Base-by-base conservation (phyloP, 2,797 vertebrate species). In the Bovichtus variegatus region DNA sequence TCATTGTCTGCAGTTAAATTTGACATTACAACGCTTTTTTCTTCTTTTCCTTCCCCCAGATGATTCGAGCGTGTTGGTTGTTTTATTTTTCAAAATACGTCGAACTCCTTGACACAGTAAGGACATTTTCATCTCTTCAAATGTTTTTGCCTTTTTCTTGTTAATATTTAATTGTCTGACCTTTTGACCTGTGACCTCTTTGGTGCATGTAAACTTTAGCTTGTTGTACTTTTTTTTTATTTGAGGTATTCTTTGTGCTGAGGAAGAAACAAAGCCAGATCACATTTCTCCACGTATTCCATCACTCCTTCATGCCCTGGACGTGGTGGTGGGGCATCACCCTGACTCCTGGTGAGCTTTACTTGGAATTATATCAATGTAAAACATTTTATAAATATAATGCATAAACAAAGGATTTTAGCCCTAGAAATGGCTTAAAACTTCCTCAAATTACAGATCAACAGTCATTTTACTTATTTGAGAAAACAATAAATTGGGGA, bases 271-370 rank as follows among this genome's bases (percentile, higher is more conserved):
- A 98, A 57, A 95, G 91, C 77, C 98, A 99, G 93, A 97, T 99
- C 91, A 99, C 98, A 6, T 99, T 99, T 89, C 95, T 99, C 21
- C 98, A 99, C 44, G 96, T 99, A 58, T 99, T 99, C 86, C 98
- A 99, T 90, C 98, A 99, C 82, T 99, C 98, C 23, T 95, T 99
- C 78, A 96, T 99, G 93, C 98, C 98, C 31, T 99, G 96, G 96
- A 96, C 97, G 46, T 99, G 98, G 98, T 99, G 98, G 98, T 99
- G 97, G 97, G 98, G 98, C 19, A 84, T 98, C n/a, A 96, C 89
- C 40, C 87, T 98, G 88, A 97, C 97, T 49, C 98, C 98, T 82
- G 98, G 98, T 99, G 82, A 95, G 91, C 3, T 64, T 66, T 34
- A 46, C 27, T 57, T 9, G 1, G 1, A 11, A 41, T 59, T 8